Evolutionary conservation across 2,888 invertebrate species (phyloP), one percentile per base, ranked within the genome.

Genomic region (Drosophila mettleri): DNA sequence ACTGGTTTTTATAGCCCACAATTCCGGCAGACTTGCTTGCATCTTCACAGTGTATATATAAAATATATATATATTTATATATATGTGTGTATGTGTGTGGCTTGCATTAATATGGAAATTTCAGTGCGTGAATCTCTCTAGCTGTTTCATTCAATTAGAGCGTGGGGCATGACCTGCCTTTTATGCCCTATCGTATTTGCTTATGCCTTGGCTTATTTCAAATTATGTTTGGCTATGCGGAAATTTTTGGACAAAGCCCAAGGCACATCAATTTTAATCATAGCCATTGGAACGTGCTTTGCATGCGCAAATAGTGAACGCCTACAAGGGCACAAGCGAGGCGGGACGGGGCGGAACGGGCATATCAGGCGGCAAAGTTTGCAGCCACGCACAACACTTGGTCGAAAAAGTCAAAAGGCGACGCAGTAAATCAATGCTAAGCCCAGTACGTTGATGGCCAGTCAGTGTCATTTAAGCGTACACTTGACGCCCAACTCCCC

Each of bases 221-320:
- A 83, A 88, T 83, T 83, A 88, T 83, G 88, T 86, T 83, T 83
- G 83, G 79, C 88, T 88, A 72, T 78, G 87, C 73, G 69, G 53
- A 81, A 68, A 83, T 84, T 84, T 80, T 82, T 59, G 85, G 81
- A 80, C 78, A 82, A 81, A 78, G 73, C 87, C 85, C 64, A 52
- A 60, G 54, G 78, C 82, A 69, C 82, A 88, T 84, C 86, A 80
- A 84, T 88, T 84, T 84, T 84, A 84, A 84, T 84, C 83, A 84
- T 69, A 74, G 84, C 68, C 83, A 71, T 68, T 77, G 64, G 41
- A 65, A 84, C 83, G 83, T 84, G 83, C 86, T 67, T 63, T 61
- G 83, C 86, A 80, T 84, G 65, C 39, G 18, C 64, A 82, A 87
- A 65, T 51, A 54, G 29, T 51, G 43, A 34, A 43, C 20, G 65